Base-by-base conservation (phyloP, 2,797 vertebrate species). In the Aphelocoma californica region DNA sequence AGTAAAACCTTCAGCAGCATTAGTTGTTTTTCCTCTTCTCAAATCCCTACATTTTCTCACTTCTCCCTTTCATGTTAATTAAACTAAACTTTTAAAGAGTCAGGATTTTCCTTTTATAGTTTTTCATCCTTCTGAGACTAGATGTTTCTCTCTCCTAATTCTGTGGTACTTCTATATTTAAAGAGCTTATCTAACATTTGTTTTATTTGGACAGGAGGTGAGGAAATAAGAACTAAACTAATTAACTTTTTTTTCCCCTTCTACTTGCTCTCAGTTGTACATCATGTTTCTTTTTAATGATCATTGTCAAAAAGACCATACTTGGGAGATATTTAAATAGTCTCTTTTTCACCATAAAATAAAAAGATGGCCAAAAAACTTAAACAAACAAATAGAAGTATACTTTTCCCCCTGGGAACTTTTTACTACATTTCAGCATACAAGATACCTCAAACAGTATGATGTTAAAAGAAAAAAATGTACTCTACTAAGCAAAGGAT, bases 121-220 rank as follows among this genome's bases (percentile, higher is more conserved):
- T 66, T 45, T 72, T 90, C 48, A 72, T 92, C 47, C 51, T 95
- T 87, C 80, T 96, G 74, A 77, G 78, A 29, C 72, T 90, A 87
- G 75, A 91, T 96, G 69, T 78, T 97, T 81, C 78, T 92, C 34
- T 91, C 11, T 65, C 47, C 87, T 65, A 89, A 90, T 86, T 85
- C 28, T 91, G 34, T 91, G 62, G 16, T 82, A 40, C 31, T 95
- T 95, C 26, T 18, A 5, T 95, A 62, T 72, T 70, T 66, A 45
- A 93, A 87, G 44, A 86, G 6, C 67, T 88, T 42, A 90, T 94
- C 91, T 96, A 80, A 70, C 58, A 26, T 69, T 82, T 91, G 36
- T 57, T 94, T 88, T 93, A 70, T 36, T 81, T 65, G 40, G 3
- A 25, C 7, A 34, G 21, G 18, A 78, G 23, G 2, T 40, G 4